phyloP scores from a whole-genome alignment of 2,113 vertebrate genomes.

The Dasyprocta punctata region DNA sequence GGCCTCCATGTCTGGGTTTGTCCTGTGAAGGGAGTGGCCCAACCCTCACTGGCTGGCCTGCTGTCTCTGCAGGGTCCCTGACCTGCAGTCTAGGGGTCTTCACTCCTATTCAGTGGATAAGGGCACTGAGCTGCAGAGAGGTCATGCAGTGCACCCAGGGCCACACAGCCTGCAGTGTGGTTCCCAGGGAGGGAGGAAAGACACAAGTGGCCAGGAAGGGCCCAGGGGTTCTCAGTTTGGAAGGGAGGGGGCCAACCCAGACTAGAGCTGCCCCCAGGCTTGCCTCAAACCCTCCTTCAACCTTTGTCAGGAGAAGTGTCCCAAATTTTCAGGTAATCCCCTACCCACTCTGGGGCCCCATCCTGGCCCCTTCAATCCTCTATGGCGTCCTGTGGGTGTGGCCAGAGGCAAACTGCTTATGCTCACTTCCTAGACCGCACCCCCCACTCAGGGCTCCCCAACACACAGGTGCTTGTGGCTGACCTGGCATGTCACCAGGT shows the following conservation, averaged over 20 bases:
- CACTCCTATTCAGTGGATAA: background rate
- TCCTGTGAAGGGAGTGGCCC: background rate
- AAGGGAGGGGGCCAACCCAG: background rate
- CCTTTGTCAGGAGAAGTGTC: background rate
- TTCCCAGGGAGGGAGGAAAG: background rate
- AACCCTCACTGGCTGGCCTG: background rate
- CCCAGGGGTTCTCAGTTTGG: background rate
- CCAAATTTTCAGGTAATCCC: background rate
- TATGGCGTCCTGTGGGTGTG: background rate
- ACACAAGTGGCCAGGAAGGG: background rate
- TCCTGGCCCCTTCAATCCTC: background rate
- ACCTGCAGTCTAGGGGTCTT: no score
- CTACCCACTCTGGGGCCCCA: no score
- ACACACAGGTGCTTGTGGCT: no score
- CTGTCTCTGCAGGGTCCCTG: background rate
- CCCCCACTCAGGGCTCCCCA: background rate
- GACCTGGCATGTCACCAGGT: background rate
- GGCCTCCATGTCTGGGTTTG: background rate
- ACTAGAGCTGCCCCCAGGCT: background rate
- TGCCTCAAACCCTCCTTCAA: no score
- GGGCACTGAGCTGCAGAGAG: background rate
- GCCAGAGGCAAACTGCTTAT: background rate
- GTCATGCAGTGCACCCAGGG: no score
- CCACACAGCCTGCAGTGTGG: background rate
- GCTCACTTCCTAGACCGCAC: background rate